A percentile compares a stretch with the other conserved stretches of the same genome.
Evolutionary conservation across 2,888 invertebrate genomes (phyloP).

Genomic region (Chalcis sispes): DNA sequence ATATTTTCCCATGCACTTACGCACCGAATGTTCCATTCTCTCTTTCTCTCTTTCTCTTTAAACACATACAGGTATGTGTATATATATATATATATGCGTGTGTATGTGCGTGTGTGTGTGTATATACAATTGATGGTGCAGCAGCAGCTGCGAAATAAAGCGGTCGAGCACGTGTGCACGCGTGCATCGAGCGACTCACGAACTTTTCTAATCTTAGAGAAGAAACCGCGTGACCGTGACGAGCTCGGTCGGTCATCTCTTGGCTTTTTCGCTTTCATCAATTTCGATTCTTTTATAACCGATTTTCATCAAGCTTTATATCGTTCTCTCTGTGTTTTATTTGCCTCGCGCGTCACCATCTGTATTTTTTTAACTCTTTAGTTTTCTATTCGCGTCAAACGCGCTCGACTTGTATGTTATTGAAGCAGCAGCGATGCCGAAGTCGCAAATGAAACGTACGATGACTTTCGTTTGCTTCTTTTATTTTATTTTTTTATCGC

Average conservation of each 20-base stretch:
- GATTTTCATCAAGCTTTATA: background rate
- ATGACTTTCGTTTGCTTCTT: too few species aligned
- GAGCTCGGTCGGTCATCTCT: background rate
- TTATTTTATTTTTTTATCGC: too few species aligned
- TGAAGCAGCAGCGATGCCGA: too few species aligned
- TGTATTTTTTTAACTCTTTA: background rate
- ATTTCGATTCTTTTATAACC: background rate
- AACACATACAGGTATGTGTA: background rate
- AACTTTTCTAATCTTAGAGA: slow-evolving; percentile 51
- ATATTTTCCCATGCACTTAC: slow-evolving; percentile 9
- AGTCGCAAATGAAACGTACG: too few species aligned
- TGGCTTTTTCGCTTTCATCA: background rate
- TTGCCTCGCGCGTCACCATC: background rate
- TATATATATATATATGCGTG: background rate
- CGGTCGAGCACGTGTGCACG: background rate
- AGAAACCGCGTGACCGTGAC: slow-evolving; percentile 45
- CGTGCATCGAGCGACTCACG: background rate
- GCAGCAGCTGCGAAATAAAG: background rate
- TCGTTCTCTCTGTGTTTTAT: background rate
- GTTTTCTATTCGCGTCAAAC: background rate
- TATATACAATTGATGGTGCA: background rate
- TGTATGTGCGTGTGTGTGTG: too few species aligned
- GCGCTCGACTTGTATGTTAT: too few species aligned
- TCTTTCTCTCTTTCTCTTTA: too few species aligned
- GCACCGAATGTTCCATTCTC: slow-evolving; percentile 4